Evolutionary conservation across 2,888 invertebrate species (phyloP).

Genomic region (Stenurella melanura): DNA sequence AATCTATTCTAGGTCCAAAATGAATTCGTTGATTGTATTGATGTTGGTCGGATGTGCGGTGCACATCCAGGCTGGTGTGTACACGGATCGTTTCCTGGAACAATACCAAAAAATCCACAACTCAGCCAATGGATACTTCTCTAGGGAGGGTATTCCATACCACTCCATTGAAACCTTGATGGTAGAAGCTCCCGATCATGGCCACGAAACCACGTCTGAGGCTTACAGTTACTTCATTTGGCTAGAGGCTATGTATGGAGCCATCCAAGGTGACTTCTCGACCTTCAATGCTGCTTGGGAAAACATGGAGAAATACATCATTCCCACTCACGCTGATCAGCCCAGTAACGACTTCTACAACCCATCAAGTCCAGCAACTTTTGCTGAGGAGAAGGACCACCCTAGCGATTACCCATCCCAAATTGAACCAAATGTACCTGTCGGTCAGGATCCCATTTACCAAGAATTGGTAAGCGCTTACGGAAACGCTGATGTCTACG

Average conservation of each 20-base stretch:
- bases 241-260: conserved; percentile 58
- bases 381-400: conserved; percentile 53
- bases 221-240: conserved; percentile 59
- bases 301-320: conserved; percentile 56
- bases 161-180: conserved; percentile 59
- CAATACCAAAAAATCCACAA: conserved; percentile 58
- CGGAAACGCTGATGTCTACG: conserved; percentile 51
- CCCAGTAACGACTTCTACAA: conserved; percentile 55
- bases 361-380: conserved; percentile 57
- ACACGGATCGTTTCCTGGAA: conserved; percentile 55
- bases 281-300: conserved; percentile 58
- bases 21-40: conserved; percentile 23
- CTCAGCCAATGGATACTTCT: conserved; percentile 57
- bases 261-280: conserved; percentile 56
- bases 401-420: conserved; percentile 57
- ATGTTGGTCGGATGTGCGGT: conserved; percentile 45
- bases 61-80: conserved; percentile 51
- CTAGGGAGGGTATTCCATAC: conserved; percentile 58
- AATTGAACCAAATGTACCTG: conserved; percentile 42
- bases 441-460: conserved; percentile 57
- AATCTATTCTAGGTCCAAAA: background rate
- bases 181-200: conserved; percentile 59
- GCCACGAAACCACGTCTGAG: conserved; percentile 61
- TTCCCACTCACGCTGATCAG: conserved; percentile 54
- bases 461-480: conserved; percentile 56